These are phyloP conservation scores for Microcebus griseorufus DNA, from an alignment of 2,113 vertebrate genomes.

Conservation along the genomic window DNA sequence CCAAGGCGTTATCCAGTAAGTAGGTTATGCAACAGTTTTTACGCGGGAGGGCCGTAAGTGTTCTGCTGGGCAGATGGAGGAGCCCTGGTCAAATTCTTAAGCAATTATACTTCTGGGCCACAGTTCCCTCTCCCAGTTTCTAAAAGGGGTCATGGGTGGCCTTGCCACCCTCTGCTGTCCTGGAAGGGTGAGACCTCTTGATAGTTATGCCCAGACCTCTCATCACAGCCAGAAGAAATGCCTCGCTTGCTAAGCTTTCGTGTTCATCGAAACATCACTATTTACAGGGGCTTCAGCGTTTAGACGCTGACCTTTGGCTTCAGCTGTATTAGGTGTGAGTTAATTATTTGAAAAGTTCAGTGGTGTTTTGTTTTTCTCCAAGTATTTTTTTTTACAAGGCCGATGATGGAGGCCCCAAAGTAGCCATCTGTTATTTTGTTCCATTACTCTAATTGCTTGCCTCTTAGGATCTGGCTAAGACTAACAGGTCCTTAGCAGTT, in stretches of 20 bases:
- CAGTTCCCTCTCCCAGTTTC: not conserved
- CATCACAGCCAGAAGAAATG: not conserved
- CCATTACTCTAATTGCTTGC: conserved; percentile 68
- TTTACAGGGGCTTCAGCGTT: not conserved
- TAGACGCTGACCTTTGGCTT: conserved; percentile 53
- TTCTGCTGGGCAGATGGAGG: not conserved
- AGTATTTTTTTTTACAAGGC: not conserved
- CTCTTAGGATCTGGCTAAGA: conserved; percentile 34
- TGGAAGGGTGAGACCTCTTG: not conserved
- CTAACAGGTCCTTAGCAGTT: conserved; percentile 39
- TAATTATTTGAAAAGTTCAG: conserved; percentile 69
- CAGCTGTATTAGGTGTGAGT: conserved; percentile 32
- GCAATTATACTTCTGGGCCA: not conserved
- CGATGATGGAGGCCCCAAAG: conserved; percentile 15
- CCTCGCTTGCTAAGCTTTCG: not conserved
- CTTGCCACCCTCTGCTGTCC: not conserved
- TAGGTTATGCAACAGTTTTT: conserved; percentile 27
- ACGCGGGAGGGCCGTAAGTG: not conserved
- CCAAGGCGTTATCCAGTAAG: not conserved
- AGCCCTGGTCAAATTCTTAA: conserved; percentile 23
- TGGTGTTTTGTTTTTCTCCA: conserved; percentile 50
- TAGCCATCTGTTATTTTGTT: conserved; percentile 65
- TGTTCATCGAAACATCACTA: not conserved
- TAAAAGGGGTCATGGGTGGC: not conserved
- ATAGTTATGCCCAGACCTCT: not conserved